Percentiles rank a stretch among this genome's conserved stretches.
Evolutionary conservation across 2,888 invertebrate genomes (phyloP).

Genomic region (Agrochola lota): DNA sequence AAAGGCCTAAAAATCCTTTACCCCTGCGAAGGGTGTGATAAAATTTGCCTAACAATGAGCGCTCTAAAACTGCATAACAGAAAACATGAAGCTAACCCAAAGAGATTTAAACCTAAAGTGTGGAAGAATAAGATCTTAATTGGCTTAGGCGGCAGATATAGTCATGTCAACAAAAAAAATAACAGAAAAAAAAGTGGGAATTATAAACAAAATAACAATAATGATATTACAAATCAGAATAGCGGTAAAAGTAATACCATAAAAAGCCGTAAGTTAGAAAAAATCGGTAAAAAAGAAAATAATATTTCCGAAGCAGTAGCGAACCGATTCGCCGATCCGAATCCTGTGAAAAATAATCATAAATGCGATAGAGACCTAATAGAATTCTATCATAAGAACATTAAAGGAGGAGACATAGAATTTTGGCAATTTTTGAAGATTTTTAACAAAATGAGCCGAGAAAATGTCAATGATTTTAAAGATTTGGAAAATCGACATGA

Average conservation of each 20-base stretch:
- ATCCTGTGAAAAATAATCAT: conserved; percentile 80
- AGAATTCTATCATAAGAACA: conserved; percentile 81
- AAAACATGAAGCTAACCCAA: conserved; percentile 78
- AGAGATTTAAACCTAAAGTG: conserved; percentile 78
- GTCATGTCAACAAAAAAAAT: conserved; percentile 20
- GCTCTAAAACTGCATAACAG: conserved; percentile 81
- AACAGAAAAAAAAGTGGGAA: conserved; percentile 17
- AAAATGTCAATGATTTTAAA: conserved; percentile 79
- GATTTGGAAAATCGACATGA: conserved; percentile 75
- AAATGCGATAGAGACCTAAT: conserved; percentile 81
- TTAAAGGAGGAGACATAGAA: conserved; percentile 82
- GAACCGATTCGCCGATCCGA: conserved; percentile 75
- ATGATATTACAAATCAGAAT: not conserved
- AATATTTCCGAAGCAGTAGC: not conserved
- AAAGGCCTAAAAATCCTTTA: conserved; percentile 77
- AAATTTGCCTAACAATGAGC: conserved; percentile 79
- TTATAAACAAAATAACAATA: not conserved
- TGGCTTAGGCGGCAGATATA: conserved; percentile 31
- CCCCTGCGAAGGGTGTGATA: conserved; percentile 82
- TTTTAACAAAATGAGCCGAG: conserved; percentile 81
- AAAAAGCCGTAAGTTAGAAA: conserved; percentile 4
- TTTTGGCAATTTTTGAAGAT: conserved; percentile 87
- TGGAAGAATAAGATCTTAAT: conserved; percentile 75
- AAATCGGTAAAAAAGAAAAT: not conserved
- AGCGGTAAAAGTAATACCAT: not conserved